Evolutionary conservation across 2,888 invertebrate genomes (phyloP).

Genomic region (Lasioglossum zephyrum): DNA sequence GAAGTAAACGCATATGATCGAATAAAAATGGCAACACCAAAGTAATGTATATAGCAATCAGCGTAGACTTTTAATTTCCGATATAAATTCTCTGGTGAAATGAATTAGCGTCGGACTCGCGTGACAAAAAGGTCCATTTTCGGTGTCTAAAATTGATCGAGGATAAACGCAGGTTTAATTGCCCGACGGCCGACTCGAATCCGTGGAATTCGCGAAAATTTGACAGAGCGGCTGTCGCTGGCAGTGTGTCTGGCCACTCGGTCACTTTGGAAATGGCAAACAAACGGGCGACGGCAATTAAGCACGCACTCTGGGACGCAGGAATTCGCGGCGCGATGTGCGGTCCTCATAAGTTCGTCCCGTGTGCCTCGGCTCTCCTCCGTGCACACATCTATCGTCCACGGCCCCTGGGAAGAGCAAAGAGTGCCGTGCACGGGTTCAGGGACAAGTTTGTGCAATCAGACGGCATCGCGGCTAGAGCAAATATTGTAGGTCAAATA

Average conservation of each 20-base stretch:
- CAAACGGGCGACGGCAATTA: slow-evolving; percentile 53
- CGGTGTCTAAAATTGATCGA: too few species aligned
- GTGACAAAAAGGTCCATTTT: background rate
- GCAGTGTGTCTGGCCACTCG: background rate
- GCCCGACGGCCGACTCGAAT: background rate
- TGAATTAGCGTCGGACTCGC: background rate
- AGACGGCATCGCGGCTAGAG: slow-evolving; percentile 45
- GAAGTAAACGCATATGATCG: too few species aligned
- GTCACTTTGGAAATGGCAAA: slow-evolving; percentile 41
- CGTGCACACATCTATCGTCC: slow-evolving; percentile 54
- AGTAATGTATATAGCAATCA: too few species aligned
- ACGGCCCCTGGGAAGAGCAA: slow-evolving; percentile 53
- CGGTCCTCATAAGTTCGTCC: slow-evolving; percentile 54
- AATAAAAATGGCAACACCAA: too few species aligned
- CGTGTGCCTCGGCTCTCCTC: slow-evolving; percentile 39
- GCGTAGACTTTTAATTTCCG: too few species aligned
- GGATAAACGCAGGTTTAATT: background rate
- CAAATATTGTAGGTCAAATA: slow-evolving; percentile 58
- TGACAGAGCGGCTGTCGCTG: background rate
- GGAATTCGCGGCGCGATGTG: slow-evolving; percentile 69
- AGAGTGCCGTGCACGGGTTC: slow-evolving; percentile 51
- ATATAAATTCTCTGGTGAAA: background rate
- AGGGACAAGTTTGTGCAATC: slow-evolving; percentile 58
- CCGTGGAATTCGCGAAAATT: slow-evolving; percentile 8
- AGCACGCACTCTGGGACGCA: slow-evolving; percentile 47